A percentile compares a stretch with the other conserved stretches of the same genome.
phyloP scores from a whole-genome alignment of 2,797 vertebrate genomes.

The Chaunax sp. region DNA sequence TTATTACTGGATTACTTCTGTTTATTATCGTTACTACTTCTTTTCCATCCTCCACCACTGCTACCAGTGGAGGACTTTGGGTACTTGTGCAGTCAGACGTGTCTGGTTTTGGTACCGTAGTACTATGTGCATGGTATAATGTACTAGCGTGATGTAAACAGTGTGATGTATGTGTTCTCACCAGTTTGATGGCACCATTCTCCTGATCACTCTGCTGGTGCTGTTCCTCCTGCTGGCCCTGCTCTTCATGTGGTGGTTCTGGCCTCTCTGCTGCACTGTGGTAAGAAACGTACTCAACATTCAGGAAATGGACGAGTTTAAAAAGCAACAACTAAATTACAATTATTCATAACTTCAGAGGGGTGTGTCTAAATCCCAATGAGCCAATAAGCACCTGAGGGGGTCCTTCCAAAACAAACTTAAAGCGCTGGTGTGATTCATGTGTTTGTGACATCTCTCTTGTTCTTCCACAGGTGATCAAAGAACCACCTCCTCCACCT shows the following conservation, averaged over 20 bases:
- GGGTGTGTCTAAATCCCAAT: background rate
- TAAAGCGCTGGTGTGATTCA: background rate
- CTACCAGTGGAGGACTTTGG: too few relatives aligned
- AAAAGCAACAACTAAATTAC: constrained; percentile 18
- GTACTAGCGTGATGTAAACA: background rate
- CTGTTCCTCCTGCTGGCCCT: constrained; percentile 86
- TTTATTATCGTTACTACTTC: background rate
- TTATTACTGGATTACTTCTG: too few relatives aligned
- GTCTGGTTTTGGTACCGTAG: background rate
- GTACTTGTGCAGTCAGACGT: too few relatives aligned
- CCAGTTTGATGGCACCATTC: constrained; percentile 91
- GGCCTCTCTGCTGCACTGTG: constrained; percentile 88
- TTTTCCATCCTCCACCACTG: background rate
- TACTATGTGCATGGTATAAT: background rate
- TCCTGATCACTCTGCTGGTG: constrained; percentile 90
- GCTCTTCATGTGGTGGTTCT: constrained; percentile 89
- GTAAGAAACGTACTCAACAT: constrained; percentile 72
- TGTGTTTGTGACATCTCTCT: constrained; percentile 22
- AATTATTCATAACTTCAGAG: constrained; percentile 10
- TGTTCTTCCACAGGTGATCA: constrained; percentile 86
- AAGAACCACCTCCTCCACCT: constrained; percentile 90
- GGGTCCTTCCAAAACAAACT: background rate
- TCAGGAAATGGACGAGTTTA: constrained; percentile 8
- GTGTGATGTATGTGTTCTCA: constrained; percentile 14
- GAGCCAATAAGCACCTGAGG: too few relatives aligned